Evolutionary conservation across 1,140 invertebrate genomes (phyloP), one percentile per base, ranked within the genome.

Genomic region (Lucilia cuprina): DNA sequence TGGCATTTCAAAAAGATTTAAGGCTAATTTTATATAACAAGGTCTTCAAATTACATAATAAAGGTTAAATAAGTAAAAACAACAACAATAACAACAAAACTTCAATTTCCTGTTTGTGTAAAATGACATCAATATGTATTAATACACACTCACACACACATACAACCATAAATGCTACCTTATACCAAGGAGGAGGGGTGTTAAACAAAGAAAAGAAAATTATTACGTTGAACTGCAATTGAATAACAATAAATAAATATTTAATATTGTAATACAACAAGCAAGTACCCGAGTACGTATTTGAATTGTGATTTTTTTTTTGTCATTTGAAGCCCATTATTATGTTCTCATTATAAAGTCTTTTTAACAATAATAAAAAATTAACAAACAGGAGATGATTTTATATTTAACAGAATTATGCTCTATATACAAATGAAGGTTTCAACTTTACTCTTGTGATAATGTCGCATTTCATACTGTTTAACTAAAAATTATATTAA

Each of bases 401-500:
- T 55, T 5, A 13, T 14, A 55, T 41, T 41, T 41, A 41, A 41
- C 41, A 41, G 10, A 41, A 41, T 8, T 8, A 2, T 3, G 7
- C 5, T 41, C 5, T 41, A 10, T 41, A 21, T 10, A 70, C 65
- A 70, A 25, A 21, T 9, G 65, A 70, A 70, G n/a, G 65, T 70
- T 70, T 70, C 65, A 70, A 70, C 65, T 70, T 70, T 25, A 70
- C 5, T 25, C 65, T 21, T 70, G 65, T n/a, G 55, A 17, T 60
- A 60, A 60, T 60, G 55, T 60, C 55, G 55, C 55, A 60, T 60
- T 14, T 60, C n/a, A n/a, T 41, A 60, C 25, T 70, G 65, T 70
- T 70, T 70, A 70, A 70, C 65, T 70, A 70, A 21, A 70, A 70
- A 70, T 70, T 70, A 70, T 70, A 70, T 70, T 70, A 21, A n/a